Evolutionary conservation across 2,888 invertebrate genomes (phyloP), one percentile per base, ranked within the genome.

Genomic region (Sepioteuthis lessoniana): DNA sequence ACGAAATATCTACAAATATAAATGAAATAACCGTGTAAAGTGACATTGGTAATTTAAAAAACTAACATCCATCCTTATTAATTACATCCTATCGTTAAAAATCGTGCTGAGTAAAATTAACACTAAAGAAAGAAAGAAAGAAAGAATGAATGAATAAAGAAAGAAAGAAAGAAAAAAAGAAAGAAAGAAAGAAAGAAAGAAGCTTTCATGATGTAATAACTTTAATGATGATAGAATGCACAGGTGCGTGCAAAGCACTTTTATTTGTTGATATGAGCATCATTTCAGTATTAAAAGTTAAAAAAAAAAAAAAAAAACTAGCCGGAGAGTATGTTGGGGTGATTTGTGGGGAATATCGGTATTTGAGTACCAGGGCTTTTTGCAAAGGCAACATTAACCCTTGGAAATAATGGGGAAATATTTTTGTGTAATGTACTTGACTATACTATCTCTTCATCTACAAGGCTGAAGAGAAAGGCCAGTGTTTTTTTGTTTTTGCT

Each of bases 31-130:
- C 76, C n/a, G 10, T 19, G n/a, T 76, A 16, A 76, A 76, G n/a
- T 76, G 76, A 76, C 76, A 76, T 76, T 25, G 16, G 76, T 76
- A 76, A 76, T 76, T 76, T 76, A 76, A 60, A 60, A 0, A 60
- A n/a, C 76, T 35, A 76, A n/a, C n/a, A 76, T 76, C 76, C 76
- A 76, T 76, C 76, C 76, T n/a, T 76, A 35, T 76, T 76, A 76
- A 76, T 76, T 76, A 76, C 35, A 76, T 76, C 19, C 16, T 76
- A 76, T 76, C 76, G 76, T 76, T 76, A 76, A 35, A 76, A 76
- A 76, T 76, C 76, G 76, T 76, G 76, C n/a, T 2, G 76, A 16
- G n/a, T 76, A 76, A 76, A 76, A 76, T 76, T 76, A 35, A 76
- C 76, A 76, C 16, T n/a, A 8, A 31, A 76, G n/a, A 76, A 76